Conservation (phyloP, 2,797 vertebrate genomes). For the Sebastes umbrosus region DNA sequence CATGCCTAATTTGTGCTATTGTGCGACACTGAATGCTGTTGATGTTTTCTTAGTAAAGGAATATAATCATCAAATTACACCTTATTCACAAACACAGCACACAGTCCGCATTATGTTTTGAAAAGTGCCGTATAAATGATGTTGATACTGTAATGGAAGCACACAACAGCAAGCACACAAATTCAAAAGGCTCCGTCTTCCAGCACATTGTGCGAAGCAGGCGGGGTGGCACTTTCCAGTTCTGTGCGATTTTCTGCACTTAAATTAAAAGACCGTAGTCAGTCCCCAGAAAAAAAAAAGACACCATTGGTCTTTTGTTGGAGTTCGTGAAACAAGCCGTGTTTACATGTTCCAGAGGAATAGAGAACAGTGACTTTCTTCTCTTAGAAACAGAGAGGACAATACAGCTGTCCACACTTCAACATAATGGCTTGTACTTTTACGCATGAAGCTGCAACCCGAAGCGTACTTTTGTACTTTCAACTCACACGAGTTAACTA, state of each 20-base stretch:
- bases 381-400: neutral
- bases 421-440: neutral
- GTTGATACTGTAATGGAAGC: neutral
- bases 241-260: neutral
- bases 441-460: neutral
- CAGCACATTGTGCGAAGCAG: neutral
- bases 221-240: neutral
- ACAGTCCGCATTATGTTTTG: neutral
- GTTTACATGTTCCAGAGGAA: neutral
- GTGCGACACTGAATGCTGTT: neutral
- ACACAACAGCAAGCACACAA: neutral
- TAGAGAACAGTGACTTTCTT: neutral
- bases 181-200: neutral
- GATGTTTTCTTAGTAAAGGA: neutral
- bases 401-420: neutral
- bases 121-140: neutral
- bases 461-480: neutral
- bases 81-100: neutral
- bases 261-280: neutral
- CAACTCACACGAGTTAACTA: neutral
- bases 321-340: neutral
- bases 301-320: neutral
- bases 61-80: neutral
- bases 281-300: neutral
- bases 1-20: neutral